phyloP scores from a whole-genome alignment of 2,797 vertebrate genomes.

The Tauraco hartlaubi region DNA sequence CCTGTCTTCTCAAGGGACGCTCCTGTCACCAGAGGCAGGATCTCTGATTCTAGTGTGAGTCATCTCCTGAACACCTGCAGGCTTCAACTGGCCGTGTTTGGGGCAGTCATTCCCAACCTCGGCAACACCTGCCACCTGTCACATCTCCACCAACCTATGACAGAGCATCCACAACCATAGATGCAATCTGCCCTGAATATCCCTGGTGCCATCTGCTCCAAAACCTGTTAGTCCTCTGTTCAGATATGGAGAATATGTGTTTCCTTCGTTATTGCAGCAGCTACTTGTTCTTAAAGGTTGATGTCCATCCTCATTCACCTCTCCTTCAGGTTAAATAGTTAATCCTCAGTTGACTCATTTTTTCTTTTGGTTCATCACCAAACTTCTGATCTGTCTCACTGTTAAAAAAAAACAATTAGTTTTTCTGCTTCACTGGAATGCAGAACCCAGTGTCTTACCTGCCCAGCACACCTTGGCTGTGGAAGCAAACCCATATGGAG shows the following conservation, averaged over 20 bases:
- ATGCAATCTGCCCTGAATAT: neutral
- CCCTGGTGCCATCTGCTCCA: neutral
- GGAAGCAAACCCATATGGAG: neutral
- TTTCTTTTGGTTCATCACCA: neutral
- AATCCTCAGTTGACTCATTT: neutral
- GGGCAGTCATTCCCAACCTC: neutral
- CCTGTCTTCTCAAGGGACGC: neutral
- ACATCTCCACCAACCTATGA: neutral
- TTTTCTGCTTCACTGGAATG: neutral
- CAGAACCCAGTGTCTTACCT: neutral
- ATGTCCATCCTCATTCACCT: neutral
- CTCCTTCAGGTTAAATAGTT: neutral
- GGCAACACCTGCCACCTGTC: neutral
- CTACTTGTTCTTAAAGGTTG: neutral
- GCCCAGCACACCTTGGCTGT: neutral
- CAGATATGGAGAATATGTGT: neutral
- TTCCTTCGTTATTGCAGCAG: neutral
- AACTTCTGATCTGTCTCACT: neutral
- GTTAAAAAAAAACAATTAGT: neutral
- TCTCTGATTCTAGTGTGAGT: neutral
- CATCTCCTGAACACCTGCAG: neutral
- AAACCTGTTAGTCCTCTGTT: neutral
- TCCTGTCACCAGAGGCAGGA: neutral
- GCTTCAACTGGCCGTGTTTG: neutral
- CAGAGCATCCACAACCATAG: neutral